Evolutionary conservation across 2,797 vertebrate species (phyloP).

Genomic region (Fratercula arctica): DNA sequence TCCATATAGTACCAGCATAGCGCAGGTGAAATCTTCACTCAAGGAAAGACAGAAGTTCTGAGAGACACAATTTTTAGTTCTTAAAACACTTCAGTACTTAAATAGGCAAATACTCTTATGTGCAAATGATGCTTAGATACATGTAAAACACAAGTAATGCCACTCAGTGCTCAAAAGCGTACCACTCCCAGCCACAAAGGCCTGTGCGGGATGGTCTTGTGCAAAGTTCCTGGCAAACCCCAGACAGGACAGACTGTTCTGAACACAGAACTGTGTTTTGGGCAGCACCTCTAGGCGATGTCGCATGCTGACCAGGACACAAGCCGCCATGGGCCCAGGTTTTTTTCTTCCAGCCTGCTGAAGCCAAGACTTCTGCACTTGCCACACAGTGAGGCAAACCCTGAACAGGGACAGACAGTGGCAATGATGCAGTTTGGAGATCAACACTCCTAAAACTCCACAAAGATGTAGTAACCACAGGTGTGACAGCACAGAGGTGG

Average conservation of each 20-base stretch:
- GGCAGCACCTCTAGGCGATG: neutral
- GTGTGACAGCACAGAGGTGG: neutral
- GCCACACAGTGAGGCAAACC: neutral
- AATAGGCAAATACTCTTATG: neutral
- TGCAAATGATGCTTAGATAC: conserved; percentile 16
- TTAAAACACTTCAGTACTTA: neutral
- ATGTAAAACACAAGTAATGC: neutral
- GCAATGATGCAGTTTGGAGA: neutral
- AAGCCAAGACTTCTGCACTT: neutral
- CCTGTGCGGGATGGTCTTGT: fast-evolving
- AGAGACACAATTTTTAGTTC: neutral
- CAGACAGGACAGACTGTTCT: neutral
- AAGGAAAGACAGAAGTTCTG: neutral
- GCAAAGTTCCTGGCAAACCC: neutral
- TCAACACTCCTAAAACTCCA: neutral
- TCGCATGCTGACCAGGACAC: fast-evolving
- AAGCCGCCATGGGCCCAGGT: fast-evolving
- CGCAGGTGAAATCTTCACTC: neutral
- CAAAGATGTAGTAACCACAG: neutral
- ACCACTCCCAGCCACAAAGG: neutral
- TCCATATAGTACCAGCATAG: neutral
- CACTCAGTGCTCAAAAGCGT: neutral
- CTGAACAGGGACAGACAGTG: neutral
- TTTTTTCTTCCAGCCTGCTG: neutral
- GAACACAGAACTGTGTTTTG: neutral